Conservation (phyloP, 2,113 vertebrate species). For the Accipiter virgatus region DNA sequence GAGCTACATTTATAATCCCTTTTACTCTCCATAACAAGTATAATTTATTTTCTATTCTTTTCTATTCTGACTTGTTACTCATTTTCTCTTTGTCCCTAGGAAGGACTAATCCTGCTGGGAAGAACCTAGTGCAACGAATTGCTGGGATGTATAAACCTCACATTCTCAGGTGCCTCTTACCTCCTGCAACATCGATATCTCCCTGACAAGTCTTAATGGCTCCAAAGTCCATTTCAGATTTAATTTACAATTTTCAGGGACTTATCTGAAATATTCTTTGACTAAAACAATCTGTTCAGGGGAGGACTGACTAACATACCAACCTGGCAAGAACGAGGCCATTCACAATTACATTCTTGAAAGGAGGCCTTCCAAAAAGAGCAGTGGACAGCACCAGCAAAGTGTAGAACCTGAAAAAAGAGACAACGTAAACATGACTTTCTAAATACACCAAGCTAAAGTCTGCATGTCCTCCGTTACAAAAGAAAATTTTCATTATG, state of each 20-base stretch:
- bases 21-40: not conserved
- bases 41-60: not conserved
- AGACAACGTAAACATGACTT: not conserved
- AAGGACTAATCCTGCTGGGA: not conserved
- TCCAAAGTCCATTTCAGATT: not conserved
- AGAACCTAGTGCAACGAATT: not conserved
- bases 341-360: constrained; percentile 97
- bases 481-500: not conserved
- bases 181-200: not conserved
- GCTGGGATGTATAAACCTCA: not conserved
- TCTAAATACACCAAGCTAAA: not conserved
- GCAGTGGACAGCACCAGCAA: constrained; percentile 92
- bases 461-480: not conserved
- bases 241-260: not conserved
- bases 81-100: not conserved
- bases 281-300: not conserved
- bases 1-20: not conserved
- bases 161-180: not conserved
- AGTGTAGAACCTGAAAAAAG: constrained; percentile 90
- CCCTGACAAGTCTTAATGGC: not conserved
- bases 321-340: constrained; percentile 95
- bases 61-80: not conserved
- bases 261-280: not conserved
- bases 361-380: constrained; percentile 93
- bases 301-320: not conserved